Conservation (phyloP, 1,140 invertebrate species). For the Metopolophium dirhodum region DNA sequence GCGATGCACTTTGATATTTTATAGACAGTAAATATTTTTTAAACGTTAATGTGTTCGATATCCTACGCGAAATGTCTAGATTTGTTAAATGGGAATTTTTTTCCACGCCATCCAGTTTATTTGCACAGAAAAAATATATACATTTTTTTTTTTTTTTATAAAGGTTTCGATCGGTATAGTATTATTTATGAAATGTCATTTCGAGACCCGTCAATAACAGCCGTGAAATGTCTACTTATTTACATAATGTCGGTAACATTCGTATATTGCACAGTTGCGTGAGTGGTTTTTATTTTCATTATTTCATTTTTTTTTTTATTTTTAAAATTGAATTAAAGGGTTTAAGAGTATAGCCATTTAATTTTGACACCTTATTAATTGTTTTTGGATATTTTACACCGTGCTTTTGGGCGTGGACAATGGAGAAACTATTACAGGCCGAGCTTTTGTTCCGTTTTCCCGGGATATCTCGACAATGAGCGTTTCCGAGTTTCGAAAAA, state of each 20-base stretch:
- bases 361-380: conserved; percentile 50
- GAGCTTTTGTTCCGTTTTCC: conserved; percentile 34
- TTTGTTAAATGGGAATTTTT: conserved; percentile 12
- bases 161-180: conserved; percentile 25
- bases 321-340: conserved; percentile 40
- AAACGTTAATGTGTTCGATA: background rate
- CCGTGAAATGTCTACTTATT: conserved; percentile 36
- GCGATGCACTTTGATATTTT: background rate
- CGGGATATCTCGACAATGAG: conserved; percentile 8
- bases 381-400: conserved; percentile 45
- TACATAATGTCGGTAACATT: conserved; percentile 41
- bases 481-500: conserved; percentile 23
- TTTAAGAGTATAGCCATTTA: conserved; percentile 47
- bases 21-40: background rate
- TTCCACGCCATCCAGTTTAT: background rate
- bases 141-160: background rate
- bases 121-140: background rate
- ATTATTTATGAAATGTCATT: conserved; percentile 49
- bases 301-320: background rate
- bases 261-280: background rate
- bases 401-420: conserved; percentile 30
- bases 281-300: conserved; percentile 32
- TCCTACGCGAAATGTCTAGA: background rate
- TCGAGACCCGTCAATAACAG: conserved; percentile 48
- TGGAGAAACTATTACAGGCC: conserved; percentile 27